A percentile compares a stretch with the other conserved stretches of the same genome.
These are phyloP conservation scores for Odontothrips loti DNA, from an alignment of 2,888 invertebrate species.

Conservation along the genomic window DNA sequence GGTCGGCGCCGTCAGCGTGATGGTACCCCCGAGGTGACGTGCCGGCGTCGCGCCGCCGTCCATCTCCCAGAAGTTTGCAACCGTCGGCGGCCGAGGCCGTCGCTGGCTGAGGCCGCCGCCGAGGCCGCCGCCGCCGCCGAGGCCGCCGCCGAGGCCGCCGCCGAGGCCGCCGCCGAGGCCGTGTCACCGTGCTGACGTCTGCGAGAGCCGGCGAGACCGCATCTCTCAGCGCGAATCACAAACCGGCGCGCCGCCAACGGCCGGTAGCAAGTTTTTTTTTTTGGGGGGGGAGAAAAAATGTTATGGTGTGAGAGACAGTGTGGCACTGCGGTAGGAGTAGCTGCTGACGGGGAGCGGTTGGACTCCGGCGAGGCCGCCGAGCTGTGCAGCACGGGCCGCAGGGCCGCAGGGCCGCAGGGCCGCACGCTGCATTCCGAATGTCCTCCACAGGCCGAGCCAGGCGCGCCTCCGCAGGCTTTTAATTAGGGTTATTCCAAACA, in stretches of 20 bases:
- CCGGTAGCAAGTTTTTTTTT: not conserved
- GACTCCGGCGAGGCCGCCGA: not conserved
- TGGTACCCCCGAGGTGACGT: too few relatives aligned
- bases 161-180: too few relatives aligned
- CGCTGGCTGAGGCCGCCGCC: too few relatives aligned
- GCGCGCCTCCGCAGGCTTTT: slow-evolving; percentile 3
- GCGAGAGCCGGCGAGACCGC: too few relatives aligned
- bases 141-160: too few relatives aligned
- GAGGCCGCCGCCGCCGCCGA: too few relatives aligned
- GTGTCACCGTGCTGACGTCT: too few relatives aligned
- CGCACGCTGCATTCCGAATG: not conserved
- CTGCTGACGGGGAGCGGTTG: not conserved
- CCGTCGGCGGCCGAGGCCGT: too few relatives aligned
- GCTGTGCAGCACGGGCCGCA: not conserved
- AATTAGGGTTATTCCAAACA: slow-evolving; percentile 26
- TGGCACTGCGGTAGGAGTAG: not conserved
- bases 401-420: not conserved
- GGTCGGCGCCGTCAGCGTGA: too few relatives aligned
- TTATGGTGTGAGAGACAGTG: not conserved
- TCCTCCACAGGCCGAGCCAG: not conserved
- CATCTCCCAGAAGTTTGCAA: too few relatives aligned
- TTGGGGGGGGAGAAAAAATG: not conserved
- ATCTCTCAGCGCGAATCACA: not conserved
- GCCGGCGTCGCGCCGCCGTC: too few relatives aligned
- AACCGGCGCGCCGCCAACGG: not conserved